Evolutionary conservation across 2,888 invertebrate genomes (phyloP).

Genomic region (Syritta pipiens): DNA sequence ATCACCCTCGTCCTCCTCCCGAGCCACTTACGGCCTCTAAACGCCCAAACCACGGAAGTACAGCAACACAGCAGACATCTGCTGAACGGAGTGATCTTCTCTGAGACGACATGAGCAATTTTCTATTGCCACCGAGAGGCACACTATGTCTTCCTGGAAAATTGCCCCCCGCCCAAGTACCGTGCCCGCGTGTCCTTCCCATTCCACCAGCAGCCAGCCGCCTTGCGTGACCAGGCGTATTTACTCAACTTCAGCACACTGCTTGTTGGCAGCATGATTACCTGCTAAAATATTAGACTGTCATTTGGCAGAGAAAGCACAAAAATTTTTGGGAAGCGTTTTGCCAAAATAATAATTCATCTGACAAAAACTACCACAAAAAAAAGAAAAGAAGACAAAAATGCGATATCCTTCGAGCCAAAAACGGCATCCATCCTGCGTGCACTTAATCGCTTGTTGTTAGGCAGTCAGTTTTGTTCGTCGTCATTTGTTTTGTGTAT

Average conservation of each 20-base stretch:
- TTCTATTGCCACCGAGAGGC: too few species aligned
- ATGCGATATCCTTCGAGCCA: not conserved
- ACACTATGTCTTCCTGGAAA: slow-evolving; percentile 46
- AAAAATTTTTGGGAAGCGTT: slow-evolving; percentile 31
- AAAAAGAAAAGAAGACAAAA: slow-evolving; percentile 7
- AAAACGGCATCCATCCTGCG: slow-evolving; percentile 54
- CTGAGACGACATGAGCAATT: too few species aligned
- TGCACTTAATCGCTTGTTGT: slow-evolving; percentile 65
- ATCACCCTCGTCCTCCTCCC: too few species aligned
- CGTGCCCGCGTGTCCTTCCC: slow-evolving; percentile 1
- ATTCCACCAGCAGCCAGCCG: slow-evolving; percentile 26
- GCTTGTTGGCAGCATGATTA: slow-evolving; percentile 62
- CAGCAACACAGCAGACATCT: too few species aligned
- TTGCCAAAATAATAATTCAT: slow-evolving; percentile 37
- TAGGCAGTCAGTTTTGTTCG: too few species aligned
- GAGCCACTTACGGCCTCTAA: too few species aligned
- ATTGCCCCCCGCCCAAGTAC: slow-evolving; percentile 23
- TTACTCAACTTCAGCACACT: slow-evolving; percentile 64
- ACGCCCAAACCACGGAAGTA: too few species aligned
- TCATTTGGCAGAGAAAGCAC: slow-evolving; percentile 66
- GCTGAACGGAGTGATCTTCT: too few species aligned
- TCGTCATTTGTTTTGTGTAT: too few species aligned
- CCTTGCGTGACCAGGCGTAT: slow-evolving; percentile 63
- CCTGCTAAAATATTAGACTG: slow-evolving; percentile 69
- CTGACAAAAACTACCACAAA: not conserved